phyloP scores from a whole-genome alignment of 2,113 vertebrate species.

The Lanius collurio region DNA sequence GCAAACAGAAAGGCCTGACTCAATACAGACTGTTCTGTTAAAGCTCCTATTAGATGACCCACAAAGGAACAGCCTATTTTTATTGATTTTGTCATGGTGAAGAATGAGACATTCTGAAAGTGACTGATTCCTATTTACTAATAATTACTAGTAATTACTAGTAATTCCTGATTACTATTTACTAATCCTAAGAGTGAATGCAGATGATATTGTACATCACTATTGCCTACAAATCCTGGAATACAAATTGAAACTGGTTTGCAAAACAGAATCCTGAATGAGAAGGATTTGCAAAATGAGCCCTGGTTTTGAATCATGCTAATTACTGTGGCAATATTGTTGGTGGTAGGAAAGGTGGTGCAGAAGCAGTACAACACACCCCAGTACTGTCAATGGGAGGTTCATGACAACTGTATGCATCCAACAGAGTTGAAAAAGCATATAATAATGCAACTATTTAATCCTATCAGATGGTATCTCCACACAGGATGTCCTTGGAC shows the following conservation, averaged over 20 bases:
- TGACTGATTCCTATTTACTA: neutral
- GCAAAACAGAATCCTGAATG: constrained; percentile 17
- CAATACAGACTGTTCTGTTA: neutral
- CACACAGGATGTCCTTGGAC: neutral
- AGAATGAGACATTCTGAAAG: neutral
- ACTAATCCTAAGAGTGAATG: neutral
- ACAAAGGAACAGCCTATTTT: neutral
- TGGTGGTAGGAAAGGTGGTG: neutral
- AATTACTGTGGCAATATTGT: neutral
- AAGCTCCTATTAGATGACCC: neutral
- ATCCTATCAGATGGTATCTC: neutral
- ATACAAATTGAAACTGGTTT: neutral
- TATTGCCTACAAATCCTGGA: neutral
- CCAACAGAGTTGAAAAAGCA: neutral
- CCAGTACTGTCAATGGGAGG: neutral
- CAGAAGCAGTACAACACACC: neutral
- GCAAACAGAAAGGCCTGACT: neutral
- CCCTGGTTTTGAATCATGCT: neutral
- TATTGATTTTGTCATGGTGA: neutral
- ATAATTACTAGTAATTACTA: too few species aligned
- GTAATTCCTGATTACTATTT: too few species aligned
- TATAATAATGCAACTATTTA: neutral
- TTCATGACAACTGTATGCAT: neutral
- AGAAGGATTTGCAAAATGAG: neutral
- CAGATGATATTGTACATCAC: neutral